phyloP scores from a whole-genome alignment of 2,888 invertebrate species.

The Vesta saturnalis region DNA sequence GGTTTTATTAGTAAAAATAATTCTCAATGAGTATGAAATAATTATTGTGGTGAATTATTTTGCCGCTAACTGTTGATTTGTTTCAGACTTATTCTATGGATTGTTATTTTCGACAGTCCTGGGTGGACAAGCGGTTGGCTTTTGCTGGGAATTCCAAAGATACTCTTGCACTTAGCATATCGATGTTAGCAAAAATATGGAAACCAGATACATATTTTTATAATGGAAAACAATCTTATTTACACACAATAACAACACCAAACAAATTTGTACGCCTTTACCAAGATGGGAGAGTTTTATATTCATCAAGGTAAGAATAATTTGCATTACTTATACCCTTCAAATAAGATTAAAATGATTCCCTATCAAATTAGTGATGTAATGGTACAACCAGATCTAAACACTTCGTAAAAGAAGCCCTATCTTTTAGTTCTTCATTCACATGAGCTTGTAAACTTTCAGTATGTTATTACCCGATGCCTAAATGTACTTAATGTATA shows the following conservation, averaged over 20 bases:
- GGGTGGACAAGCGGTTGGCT: constrained; percentile 82
- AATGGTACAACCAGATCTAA: no score
- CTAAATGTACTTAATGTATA: no score
- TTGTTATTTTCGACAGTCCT: constrained; percentile 87
- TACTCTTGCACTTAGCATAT: constrained; percentile 79
- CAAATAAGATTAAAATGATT: no score
- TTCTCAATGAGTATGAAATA: no score
- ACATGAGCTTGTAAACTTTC: no score
- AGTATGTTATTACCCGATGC: no score
- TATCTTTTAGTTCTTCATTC: no score
- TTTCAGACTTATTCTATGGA: constrained; percentile 85
- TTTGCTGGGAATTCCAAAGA: constrained; percentile 72
- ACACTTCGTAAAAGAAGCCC: no score
- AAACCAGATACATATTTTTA: constrained; percentile 88
- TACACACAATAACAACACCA: constrained; percentile 87
- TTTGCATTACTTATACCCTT: not conserved
- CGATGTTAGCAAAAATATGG: constrained; percentile 84
- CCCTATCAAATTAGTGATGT: no score
- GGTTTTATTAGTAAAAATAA: no score
- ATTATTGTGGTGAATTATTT: no score
- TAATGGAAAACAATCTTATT: constrained; percentile 83
- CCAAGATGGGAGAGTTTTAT: constrained; percentile 77
- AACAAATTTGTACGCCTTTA: constrained; percentile 84
- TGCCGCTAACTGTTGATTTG: no score
- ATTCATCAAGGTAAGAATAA: constrained; percentile 73